These are phyloP conservation scores for Auanema sp. DNA, from an alignment of 2,888 invertebrate genomes.

Conservation along the genomic window DNA sequence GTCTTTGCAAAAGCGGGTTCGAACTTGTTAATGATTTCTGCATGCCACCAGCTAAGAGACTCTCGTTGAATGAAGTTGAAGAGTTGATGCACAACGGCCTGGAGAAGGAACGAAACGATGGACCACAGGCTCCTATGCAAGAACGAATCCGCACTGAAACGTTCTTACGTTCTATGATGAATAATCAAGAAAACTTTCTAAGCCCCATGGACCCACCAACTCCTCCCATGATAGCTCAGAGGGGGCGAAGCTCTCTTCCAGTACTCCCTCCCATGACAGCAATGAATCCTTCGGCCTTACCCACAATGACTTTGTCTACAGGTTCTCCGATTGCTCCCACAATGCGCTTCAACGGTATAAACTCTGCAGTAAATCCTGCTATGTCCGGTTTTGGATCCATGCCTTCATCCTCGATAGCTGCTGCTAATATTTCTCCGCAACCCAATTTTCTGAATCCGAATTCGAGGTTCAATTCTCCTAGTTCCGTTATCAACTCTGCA, in stretches of 20 bases:
- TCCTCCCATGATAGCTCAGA: neutral
- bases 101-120: slow-evolving; percentile 25
- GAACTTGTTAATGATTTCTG: slow-evolving; percentile 39
- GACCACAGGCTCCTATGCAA: slow-evolving; percentile 21
- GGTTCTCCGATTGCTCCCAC: neutral
- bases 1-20: slow-evolving; percentile 51
- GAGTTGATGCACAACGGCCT: slow-evolving; percentile 7
- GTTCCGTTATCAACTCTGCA: no score
- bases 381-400: no score
- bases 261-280: neutral
- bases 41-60: slow-evolving; percentile 24
- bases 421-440: no score
- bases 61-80: neutral
- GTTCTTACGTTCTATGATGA: neutral
- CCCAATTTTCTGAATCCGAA: no score
- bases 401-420: no score
- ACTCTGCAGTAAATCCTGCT: no score
- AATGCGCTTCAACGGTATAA: no score
- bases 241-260: neutral
- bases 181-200: neutral
- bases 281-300: no score
- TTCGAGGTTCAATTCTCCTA: no score
- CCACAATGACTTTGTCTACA: no score
- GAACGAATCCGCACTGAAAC: slow-evolving; percentile 19
- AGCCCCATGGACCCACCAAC: neutral